These are phyloP conservation scores for Eretmodus cyanostictus DNA, from an alignment of 2,113 vertebrate genomes.

Conservation along the genomic window DNA sequence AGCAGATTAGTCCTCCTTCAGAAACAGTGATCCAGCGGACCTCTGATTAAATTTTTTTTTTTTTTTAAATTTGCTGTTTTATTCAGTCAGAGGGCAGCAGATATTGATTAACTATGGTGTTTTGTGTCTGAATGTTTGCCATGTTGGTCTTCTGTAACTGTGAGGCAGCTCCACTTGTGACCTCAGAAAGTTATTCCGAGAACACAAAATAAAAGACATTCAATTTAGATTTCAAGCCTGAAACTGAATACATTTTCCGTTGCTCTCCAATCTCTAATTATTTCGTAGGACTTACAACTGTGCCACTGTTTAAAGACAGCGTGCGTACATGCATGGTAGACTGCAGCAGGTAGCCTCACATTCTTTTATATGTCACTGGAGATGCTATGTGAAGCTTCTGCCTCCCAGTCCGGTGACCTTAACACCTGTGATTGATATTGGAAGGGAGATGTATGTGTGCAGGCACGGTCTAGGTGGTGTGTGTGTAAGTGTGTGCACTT, in stretches of 20 bases:
- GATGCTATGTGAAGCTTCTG: background rate
- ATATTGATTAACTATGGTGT: background rate
- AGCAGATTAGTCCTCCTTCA: background rate
- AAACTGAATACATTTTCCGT: conserved; percentile 38
- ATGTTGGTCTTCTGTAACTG: background rate
- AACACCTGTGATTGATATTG: conserved; percentile 43
- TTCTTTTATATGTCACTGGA: conserved; percentile 17
- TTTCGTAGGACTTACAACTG: conserved; percentile 20
- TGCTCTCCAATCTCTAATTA: conserved; percentile 22
- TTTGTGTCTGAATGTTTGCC: background rate
- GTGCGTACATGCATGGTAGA: background rate
- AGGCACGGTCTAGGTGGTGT: background rate
- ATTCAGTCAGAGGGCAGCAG: background rate
- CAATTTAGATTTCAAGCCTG: conserved; percentile 18
- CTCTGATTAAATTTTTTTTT: background rate
- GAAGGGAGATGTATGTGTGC: background rate
- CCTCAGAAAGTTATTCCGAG: conserved; percentile 33
- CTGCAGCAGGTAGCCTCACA: background rate
- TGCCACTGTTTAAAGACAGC: background rate
- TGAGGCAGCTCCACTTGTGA: background rate
- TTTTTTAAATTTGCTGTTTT: background rate
- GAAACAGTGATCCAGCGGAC: conserved; percentile 2
- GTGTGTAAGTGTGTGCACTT: background rate
- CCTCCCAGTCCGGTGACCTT: conserved; percentile 45
- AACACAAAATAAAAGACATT: conserved; percentile 12